These are phyloP conservation scores for Tetragonisca angustula DNA, from an alignment of 2,888 invertebrate species.

Conservation along the genomic window DNA sequence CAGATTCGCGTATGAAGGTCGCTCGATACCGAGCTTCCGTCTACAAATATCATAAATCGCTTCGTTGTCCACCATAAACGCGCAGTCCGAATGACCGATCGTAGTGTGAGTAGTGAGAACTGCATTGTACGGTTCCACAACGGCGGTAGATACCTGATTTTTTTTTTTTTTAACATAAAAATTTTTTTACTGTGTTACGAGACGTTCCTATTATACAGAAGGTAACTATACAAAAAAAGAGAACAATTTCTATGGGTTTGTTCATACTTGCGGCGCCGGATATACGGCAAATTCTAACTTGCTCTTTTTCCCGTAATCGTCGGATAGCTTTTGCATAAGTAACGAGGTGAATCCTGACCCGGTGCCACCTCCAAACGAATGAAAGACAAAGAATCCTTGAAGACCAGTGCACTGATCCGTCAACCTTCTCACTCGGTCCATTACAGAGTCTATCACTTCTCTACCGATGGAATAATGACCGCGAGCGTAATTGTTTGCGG, in stretches of 20 bases:
- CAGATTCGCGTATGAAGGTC: slow-evolving; percentile 93
- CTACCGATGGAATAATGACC: slow-evolving; percentile 98
- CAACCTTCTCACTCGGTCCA: slow-evolving; percentile 92
- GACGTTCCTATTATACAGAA: not conserved
- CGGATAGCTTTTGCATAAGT: slow-evolving; percentile 95
- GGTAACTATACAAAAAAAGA: not conserved
- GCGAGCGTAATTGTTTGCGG: slow-evolving; percentile 96
- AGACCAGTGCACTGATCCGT: slow-evolving; percentile 94
- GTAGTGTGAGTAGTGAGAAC: slow-evolving; percentile 96
- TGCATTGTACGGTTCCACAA: slow-evolving; percentile 97
- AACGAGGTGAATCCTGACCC: slow-evolving; percentile 97
- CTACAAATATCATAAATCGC: slow-evolving; percentile 97
- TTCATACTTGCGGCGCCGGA: slow-evolving; percentile 93
- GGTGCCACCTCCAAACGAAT: slow-evolving; percentile 95
- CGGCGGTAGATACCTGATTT: slow-evolving; percentile 92
- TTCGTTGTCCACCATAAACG: slow-evolving; percentile 98
- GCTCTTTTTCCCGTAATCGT: slow-evolving; percentile 97
- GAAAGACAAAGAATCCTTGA: slow-evolving; percentile 96
- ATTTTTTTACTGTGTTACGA: not conserved
- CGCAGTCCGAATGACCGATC: slow-evolving; percentile 93
- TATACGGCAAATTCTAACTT: slow-evolving; percentile 97
- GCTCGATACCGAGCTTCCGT: slow-evolving; percentile 92
- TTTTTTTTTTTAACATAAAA: not conserved
- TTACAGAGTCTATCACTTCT: slow-evolving; percentile 93
- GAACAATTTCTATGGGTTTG: not conserved